Evolutionary conservation across 2,797 vertebrate species (phyloP).

Genomic region (Hapalemur alaotrensis): DNA sequence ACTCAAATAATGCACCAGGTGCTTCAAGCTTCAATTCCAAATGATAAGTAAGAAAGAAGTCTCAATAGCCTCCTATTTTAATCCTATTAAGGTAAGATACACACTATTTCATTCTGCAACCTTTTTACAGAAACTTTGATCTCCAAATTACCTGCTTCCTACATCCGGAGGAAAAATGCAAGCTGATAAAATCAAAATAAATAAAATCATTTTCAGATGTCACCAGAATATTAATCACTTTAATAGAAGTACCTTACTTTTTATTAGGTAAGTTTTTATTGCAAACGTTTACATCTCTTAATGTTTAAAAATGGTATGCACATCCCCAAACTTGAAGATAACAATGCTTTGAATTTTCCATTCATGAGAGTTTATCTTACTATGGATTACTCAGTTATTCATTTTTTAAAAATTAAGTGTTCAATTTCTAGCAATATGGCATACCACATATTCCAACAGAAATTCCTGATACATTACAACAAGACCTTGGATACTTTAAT

Average conservation of each 20-base stretch:
- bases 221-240: not conserved
- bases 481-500: not conserved
- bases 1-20: not conserved
- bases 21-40: not conserved
- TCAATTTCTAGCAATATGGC: not conserved
- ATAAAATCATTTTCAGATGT: not conserved
- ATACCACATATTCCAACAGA: not conserved
- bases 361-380: not conserved
- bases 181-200: not conserved
- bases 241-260: not conserved
- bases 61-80: not conserved
- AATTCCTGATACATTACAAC: not conserved
- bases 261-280: not conserved
- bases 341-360: not conserved
- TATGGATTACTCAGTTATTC: not conserved
- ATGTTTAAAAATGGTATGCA: not conserved
- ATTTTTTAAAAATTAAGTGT: not conserved
- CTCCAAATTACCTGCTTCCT: not conserved
- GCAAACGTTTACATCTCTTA: not conserved
- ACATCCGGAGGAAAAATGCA: not conserved
- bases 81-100: not conserved
- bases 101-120: not conserved
- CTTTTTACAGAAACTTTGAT: not conserved
- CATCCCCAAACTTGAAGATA: not conserved
- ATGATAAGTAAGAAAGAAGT: not conserved